Evolutionary conservation across 2,113 vertebrate species (phyloP).

Genomic region (Heterotilapia buettikoferi): DNA sequence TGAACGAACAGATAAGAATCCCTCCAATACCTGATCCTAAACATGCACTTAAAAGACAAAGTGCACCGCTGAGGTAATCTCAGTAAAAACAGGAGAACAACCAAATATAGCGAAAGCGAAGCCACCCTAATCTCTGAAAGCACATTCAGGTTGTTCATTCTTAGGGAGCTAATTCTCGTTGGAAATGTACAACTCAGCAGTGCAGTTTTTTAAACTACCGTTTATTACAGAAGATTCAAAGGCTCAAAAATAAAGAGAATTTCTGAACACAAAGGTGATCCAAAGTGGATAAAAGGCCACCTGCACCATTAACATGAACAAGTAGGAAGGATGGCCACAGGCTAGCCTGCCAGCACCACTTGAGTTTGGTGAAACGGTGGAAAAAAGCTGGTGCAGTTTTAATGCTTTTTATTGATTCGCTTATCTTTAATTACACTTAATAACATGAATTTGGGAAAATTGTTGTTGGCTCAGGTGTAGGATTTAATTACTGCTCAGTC

Average conservation of each 20-base stretch:
- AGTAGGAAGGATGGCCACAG: not conserved
- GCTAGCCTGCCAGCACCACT: not conserved
- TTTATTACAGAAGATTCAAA: not conserved
- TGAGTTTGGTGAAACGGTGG: not conserved
- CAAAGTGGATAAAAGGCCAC: not conserved
- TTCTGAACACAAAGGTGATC: not conserved
- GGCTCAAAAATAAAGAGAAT: not conserved
- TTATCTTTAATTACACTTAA: conserved; percentile 27
- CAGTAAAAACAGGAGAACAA: not conserved
- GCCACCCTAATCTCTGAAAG: not conserved
- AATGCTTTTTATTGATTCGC: not conserved
- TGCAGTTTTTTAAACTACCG: not conserved
- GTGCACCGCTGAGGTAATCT: not conserved
- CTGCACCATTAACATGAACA: not conserved
- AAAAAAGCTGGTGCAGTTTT: not conserved
- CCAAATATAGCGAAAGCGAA: not conserved
- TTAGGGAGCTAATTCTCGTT: not conserved
- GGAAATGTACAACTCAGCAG: not conserved
- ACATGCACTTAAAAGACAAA: not conserved
- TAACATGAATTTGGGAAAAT: not conserved
- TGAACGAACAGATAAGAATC: not conserved
- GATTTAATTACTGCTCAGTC: not conserved
- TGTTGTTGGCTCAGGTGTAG: not conserved
- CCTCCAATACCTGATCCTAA: not conserved
- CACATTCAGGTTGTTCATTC: not conserved